A percentile compares a stretch with the other conserved stretches of the same genome.
Evolutionary conservation across 1,140 invertebrate species (phyloP).

Genomic region (Aphidius gifuensis): DNA sequence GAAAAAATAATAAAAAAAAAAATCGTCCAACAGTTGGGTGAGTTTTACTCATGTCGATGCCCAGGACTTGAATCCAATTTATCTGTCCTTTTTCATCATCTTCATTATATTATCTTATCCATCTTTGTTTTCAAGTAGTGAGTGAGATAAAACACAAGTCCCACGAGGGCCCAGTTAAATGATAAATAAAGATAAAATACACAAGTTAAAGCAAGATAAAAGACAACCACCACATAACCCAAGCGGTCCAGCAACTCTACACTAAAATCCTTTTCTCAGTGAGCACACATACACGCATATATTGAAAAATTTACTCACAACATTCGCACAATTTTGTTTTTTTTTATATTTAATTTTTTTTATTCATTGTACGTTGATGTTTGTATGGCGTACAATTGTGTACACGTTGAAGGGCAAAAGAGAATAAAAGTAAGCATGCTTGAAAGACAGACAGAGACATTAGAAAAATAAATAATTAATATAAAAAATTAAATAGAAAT

Average conservation of each 20-base stretch:
- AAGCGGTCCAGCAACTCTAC: conserved; percentile 17
- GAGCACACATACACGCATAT: background rate
- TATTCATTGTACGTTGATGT: conserved; percentile 16
- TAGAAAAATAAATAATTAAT: conserved; percentile 2
- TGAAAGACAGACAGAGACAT: background rate
- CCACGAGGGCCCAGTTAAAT: background rate
- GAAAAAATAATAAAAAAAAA: background rate
- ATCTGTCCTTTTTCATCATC: background rate
- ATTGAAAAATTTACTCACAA: background rate
- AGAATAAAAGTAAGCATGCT: background rate
- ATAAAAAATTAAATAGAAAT: background rate
- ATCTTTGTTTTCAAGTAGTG: too few relatives aligned
- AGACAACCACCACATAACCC: background rate
- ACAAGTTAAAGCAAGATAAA: background rate
- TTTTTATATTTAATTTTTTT: conserved; percentile 15
- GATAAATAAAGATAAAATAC: conserved; percentile 1
- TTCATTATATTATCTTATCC: background rate
- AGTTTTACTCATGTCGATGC: background rate
- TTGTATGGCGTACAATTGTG: background rate
- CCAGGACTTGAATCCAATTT: conserved; percentile 1
- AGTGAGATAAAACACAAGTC: background rate
- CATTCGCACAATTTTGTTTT: conserved; percentile 11
- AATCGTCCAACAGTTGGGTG: conserved; percentile 7
- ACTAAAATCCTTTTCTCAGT: conserved; percentile 6
- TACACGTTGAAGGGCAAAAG: background rate